Base-by-base conservation (phyloP, 1,140 invertebrate species). In the Drosophila azteca region DNA sequence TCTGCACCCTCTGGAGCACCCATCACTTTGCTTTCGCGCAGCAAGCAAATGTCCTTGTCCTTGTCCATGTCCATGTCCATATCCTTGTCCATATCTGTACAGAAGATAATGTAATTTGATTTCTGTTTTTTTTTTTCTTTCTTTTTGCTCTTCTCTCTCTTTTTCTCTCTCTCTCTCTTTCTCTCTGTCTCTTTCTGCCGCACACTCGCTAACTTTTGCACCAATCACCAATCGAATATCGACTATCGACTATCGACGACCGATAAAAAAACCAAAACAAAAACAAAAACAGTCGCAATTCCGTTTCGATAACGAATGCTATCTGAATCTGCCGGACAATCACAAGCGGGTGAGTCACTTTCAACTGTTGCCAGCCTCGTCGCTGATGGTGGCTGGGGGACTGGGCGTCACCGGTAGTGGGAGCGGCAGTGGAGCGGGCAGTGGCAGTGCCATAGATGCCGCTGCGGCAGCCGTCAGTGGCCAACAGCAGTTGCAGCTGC, bases 271-370 rank as follows among this genome's bases (percentile, higher is more conserved):
- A n/a, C n/a, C n/a, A 24, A 24, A 24, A 24, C 24, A 3, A 26
- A 4, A 26, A 26, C 55, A 51, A 35, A 74, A 79, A 90, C 94
- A 99, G 97, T 98, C 97, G 94, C 98, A 99, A 93, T 99, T 99
- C 94, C 95, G 97, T 91, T 99, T 99, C 94, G 97, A 98, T 94
- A 99, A 98, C 94, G 98, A 99, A 94, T 98, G 97, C 94, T 96
- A 97, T 93, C 94, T 98, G 92, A 97, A 96, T 94, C 94, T 98
- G 91, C 97, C 97, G 92, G 97, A 98, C 93, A 97, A 97, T 94
- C 96, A 97, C 93, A 97, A 96, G 95, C 95, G 96, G 96, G 97
- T 98, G 96, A 97, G 96, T 96, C 84, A 87, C 79, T 88, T 88
- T 83, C 84, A 89, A 89, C 83, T 77, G 26, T 60, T 81, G 77